Evolutionary conservation across 1,140 invertebrate genomes (phyloP), one percentile per base, ranked within the genome.

Genomic region (Aphelenchoides avenae): DNA sequence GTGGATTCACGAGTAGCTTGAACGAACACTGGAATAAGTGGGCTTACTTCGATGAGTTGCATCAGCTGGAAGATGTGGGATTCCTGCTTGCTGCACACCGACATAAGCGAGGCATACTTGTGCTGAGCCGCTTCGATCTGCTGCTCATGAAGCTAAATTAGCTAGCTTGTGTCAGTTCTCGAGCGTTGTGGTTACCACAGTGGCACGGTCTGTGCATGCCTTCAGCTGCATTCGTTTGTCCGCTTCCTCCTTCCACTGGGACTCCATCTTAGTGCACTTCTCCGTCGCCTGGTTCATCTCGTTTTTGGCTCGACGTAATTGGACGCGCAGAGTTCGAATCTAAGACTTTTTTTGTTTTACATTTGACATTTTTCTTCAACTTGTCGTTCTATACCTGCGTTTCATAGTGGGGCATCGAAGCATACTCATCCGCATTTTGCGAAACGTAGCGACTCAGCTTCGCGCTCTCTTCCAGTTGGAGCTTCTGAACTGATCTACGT

Each of bases 51-150:
- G 9, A 55, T 3, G n/a, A 57, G n/a, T 36, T 53, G 15, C 27
- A 55, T 24, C 20, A 55, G 27, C n/a, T 55, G 29, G 22, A 36
- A 41, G 18, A 55, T 57, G 51, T 58, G 52, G 2, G 52, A 34
- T 18, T 55, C 52, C 30, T 55, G 52, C 30, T 55, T 55, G 52
- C 13, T 37, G 47, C 52, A 55, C 24, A 55, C 30, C 15, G 53
- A 18, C 11, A 59, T n/a, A n/a, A 55, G 7, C 22, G 52, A 41
- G 13, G 52, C 40, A 53, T 54, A 55, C 27, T 55, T 55, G 11
- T 55, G 52, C 7, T 55, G 3, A 13, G 13, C 27, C 9, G 52
- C 18, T 26, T 55, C 51, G 6, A 18, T 4, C 34, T 58, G 52
- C 36, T 18, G 15, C 22, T 46, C 20, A 36, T 55, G 18, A 13